Base-by-base conservation (phyloP, 1,140 invertebrate genomes). In the Drosophila watanabei region DNA sequence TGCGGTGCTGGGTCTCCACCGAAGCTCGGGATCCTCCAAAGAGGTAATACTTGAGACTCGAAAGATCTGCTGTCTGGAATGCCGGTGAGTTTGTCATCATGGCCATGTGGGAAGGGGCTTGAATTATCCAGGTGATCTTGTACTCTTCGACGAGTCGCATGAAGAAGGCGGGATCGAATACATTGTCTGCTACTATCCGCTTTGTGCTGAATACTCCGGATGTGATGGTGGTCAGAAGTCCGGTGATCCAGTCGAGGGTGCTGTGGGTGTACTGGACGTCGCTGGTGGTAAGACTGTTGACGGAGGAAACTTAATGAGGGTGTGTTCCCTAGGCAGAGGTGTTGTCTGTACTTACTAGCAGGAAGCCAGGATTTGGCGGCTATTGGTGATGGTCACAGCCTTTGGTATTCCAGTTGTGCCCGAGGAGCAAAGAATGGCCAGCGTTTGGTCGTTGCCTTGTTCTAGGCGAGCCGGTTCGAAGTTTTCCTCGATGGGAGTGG, bases 371-470 rank as follows among this genome's bases (percentile, higher is more conserved):
- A 87, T 66, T 63, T 76, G 82, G 8, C 60, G 62, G 48, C 80
- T 87, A n/a, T 91, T 87, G 1, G 96, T 95, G 3, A 97, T 92
- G 83, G 95, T 94, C 0, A 97, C 97, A 16, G 96, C 96, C 93
- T 97, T 97, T 0, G 97, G 96, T 11, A 94, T 92, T 43, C 97
- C 96, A 33, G 96, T 97, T 4, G 97, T 97, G 7, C 96, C 96
- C 65, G 96, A 96, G 0, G 96, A 95, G 46, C 87, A 94, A 0
- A 94, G 77, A 58, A 95, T 93, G 5, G 89, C 75, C 14, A 86
- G 57, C 0, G 81, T 87, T 35, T 91, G 82, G 13, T 90, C 75
- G 16, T 45, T 77, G 4, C 84, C 84, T 8, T 72, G 61, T 14
- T 78, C 78, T 30, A 91, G 16, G 0, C 54, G 64, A 16, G 51